Conservation (phyloP, 2,113 vertebrate genomes). For the Henicopernis longicauda region DNA sequence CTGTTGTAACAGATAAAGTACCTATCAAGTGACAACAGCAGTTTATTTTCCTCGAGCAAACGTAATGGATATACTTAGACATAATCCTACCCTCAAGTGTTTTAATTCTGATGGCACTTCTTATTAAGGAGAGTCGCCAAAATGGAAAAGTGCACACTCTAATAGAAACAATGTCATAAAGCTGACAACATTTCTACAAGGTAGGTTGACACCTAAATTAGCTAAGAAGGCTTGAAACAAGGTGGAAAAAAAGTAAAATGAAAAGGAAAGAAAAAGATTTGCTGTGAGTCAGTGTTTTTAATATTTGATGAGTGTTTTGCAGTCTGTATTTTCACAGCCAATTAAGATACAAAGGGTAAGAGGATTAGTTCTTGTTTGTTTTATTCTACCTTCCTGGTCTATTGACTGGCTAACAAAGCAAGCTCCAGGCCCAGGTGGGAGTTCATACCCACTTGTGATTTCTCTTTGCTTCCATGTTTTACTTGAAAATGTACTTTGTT, state of each 20-base stretch:
- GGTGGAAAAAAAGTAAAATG: not conserved
- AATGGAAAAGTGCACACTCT: constrained; percentile 16
- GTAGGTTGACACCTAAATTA: constrained; percentile 8
- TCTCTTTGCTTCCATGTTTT: not conserved
- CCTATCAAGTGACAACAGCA: constrained; percentile 48
- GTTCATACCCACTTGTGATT: not conserved
- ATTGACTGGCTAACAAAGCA: not conserved
- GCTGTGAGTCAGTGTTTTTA: not conserved
- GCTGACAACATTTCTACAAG: not conserved
- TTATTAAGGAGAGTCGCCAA: constrained; percentile 40
- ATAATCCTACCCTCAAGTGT: constrained; percentile 59
- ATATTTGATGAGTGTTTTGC: not conserved
- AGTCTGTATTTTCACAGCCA: not conserved
- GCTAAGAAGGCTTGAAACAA: not conserved
- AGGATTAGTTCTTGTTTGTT: not conserved
- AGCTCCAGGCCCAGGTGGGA: not conserved
- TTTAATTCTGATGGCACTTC: constrained; percentile 40
- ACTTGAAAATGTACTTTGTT: not conserved
- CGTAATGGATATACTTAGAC: constrained; percentile 46
- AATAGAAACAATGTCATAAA: constrained; percentile 46
- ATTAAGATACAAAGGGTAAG: not conserved
- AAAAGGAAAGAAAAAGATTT: not conserved
- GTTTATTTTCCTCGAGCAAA: constrained; percentile 58
- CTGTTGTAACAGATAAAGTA: constrained; percentile 41
- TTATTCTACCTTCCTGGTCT: not conserved